Conservation (phyloP, 1,140 invertebrate species). For the Melitaea cinxia region DNA sequence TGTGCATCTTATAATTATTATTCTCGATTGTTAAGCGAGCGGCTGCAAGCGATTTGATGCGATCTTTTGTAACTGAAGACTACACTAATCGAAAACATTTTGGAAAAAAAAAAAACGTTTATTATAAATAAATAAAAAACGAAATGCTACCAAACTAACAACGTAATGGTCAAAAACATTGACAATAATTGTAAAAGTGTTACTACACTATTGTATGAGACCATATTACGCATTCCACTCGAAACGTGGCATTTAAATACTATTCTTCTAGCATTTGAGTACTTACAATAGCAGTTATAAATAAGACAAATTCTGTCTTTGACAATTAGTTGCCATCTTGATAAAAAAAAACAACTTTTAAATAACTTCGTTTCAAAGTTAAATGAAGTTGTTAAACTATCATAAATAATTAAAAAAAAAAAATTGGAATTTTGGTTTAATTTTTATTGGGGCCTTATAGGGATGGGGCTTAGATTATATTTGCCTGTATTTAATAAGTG, state of each 20-base stretch:
- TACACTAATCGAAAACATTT: not conserved
- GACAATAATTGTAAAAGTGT: not conserved
- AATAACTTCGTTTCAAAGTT: slow-evolving; percentile 19
- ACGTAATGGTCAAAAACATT: not conserved
- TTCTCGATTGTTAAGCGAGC: not conserved
- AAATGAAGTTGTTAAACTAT: slow-evolving; percentile 8
- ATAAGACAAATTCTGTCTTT: not conserved
- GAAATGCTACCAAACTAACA: too few species aligned
- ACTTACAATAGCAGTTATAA: too few species aligned
- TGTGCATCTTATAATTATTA: slow-evolving; percentile 12
- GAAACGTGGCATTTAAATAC: too few species aligned
- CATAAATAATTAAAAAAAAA: not conserved
- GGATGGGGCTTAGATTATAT: not conserved
- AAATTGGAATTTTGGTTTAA: not conserved
- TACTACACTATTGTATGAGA: too few species aligned
- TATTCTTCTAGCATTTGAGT: too few species aligned
- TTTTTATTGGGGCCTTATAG: not conserved
- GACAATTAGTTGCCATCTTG: not conserved
- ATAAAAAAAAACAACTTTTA: slow-evolving; percentile 1
- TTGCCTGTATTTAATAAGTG: slow-evolving; percentile 28
- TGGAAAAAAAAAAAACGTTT: not conserved
- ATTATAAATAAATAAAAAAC: too few species aligned
- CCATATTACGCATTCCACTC: too few species aligned
- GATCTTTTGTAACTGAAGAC: slow-evolving; percentile 7
- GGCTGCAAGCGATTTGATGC: slow-evolving; percentile 7